Evolutionary conservation across 2,888 invertebrate species (phyloP).

Genomic region (Acheta domesticus): DNA sequence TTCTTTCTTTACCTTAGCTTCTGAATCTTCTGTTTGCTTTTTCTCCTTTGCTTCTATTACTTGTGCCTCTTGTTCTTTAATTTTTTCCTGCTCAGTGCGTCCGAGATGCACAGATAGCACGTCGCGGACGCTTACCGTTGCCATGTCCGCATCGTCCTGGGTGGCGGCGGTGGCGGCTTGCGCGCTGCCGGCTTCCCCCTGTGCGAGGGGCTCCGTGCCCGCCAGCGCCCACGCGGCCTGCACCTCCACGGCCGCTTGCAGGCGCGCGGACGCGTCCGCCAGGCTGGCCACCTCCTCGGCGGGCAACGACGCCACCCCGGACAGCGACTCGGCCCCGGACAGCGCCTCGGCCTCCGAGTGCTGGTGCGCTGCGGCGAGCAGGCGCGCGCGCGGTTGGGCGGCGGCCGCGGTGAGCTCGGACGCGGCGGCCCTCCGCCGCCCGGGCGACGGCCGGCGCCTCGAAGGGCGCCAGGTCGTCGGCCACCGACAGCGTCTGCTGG

Average conservation of each 20-base stretch:
- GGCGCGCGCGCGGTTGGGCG: neutral
- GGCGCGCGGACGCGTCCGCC: neutral
- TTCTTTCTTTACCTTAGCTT: neutral
- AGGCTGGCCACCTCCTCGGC: neutral
- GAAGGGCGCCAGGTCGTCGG: neutral
- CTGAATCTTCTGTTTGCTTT: neutral
- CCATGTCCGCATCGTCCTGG: neutral
- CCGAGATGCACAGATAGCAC: too few relatives aligned
- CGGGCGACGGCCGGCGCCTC: neutral
- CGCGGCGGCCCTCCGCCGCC: neutral
- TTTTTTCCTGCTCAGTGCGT: neutral
- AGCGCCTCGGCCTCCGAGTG: neutral
- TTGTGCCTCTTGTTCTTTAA: constrained; percentile 11
- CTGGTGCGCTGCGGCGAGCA: neutral
- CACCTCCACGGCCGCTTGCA: neutral
- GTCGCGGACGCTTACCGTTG: too few relatives aligned
- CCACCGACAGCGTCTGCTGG: neutral
- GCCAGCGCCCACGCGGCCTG: neutral
- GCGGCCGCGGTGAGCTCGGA: neutral
- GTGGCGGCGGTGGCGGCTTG: neutral
- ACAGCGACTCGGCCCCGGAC: neutral
- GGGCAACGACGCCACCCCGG: neutral
- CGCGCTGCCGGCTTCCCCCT: neutral
- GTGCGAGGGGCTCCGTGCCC: neutral
- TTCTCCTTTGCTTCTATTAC: neutral